Conservation (phyloP, 2,113 vertebrate species). For the Neomonachus schauinslandi region DNA sequence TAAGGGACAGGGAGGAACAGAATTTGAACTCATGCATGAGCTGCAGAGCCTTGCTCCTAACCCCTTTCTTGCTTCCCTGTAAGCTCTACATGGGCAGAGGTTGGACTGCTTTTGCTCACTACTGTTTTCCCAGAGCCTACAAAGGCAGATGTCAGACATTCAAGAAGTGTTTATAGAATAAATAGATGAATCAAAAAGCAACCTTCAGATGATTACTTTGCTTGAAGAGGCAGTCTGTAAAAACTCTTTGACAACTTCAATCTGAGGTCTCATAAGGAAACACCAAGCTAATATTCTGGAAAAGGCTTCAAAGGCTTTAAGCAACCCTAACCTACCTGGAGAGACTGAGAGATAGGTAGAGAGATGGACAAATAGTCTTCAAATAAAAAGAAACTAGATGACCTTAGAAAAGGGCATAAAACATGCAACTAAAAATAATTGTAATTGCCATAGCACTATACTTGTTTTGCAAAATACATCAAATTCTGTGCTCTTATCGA, state of each 20-base stretch:
- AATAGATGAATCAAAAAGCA: background rate
- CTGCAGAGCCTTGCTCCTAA: background rate
- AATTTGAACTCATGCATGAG: background rate
- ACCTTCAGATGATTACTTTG: slow-evolving; percentile 34
- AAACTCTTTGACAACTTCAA: slow-evolving; percentile 13
- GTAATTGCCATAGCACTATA: background rate
- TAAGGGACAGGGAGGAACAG: background rate
- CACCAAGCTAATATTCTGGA: background rate
- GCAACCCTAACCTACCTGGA: background rate
- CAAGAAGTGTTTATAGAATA: slow-evolving; percentile 17
- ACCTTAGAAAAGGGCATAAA: background rate
- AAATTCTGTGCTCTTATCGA: background rate
- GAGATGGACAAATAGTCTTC: background rate
- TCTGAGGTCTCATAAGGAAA: slow-evolving; percentile 10
- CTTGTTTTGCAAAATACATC: slow-evolving; percentile 3
- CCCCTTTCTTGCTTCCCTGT: background rate
- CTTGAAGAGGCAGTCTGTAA: slow-evolving; percentile 51
- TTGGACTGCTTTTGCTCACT: background rate
- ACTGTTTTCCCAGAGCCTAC: background rate
- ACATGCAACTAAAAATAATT: background rate
- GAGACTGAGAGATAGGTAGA: background rate
- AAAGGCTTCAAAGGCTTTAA: background rate
- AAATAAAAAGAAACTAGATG: background rate
- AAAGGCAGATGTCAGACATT: background rate
- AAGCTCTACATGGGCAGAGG: background rate